Percentiles rank a stretch among this genome's conserved stretches.
Conservation (phyloP, 2,797 vertebrate genomes). For the Hyperoplus immaculatus region DNA sequence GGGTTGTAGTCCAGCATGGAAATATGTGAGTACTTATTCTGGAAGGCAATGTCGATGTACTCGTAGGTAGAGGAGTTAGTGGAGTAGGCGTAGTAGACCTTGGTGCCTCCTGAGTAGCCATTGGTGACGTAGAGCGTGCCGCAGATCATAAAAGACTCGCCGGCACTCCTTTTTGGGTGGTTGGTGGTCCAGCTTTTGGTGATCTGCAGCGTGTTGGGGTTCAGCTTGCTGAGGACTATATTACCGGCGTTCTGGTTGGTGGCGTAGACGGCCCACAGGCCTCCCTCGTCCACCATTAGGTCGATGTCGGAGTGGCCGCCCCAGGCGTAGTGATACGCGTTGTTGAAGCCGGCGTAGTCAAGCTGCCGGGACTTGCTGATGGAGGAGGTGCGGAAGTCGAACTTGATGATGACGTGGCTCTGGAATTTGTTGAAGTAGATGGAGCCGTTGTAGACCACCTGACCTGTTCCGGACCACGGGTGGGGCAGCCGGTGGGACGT, state of each 20-base stretch:
- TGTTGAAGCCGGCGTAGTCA: constrained; percentile 96
- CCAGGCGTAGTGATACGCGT: constrained; percentile 98
- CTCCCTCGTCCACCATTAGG: constrained; percentile 97
- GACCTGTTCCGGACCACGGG: constrained; percentile 97
- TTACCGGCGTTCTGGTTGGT: constrained; percentile 99
- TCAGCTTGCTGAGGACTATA: constrained; percentile 97
- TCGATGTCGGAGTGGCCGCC: constrained; percentile 98
- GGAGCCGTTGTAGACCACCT: constrained; percentile 98
- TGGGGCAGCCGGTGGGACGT: constrained; percentile 98
- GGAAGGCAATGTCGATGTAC: constrained; percentile 97
- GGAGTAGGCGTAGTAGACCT: constrained; percentile 97
- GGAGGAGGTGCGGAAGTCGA: constrained; percentile 94
- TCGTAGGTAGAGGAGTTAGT: constrained; percentile 99
- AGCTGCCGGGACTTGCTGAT: constrained; percentile 96
- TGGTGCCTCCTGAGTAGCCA: constrained; percentile 95
- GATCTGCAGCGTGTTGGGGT: constrained; percentile 94
- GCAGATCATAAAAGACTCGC: constrained; percentile 98
- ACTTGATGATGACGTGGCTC: constrained; percentile 97
- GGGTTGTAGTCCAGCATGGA: constrained; percentile 99
- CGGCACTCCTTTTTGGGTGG: constrained; percentile 96
- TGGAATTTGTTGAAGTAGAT: constrained; percentile 99
- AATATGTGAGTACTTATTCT: constrained; percentile 98
- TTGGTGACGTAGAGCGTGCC: constrained; percentile 98
- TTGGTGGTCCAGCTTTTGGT: constrained; percentile 96
- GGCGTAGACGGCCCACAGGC: constrained; percentile 97